Percentiles rank a stretch among this genome's conserved stretches.
Evolutionary conservation across 2,797 vertebrate genomes (phyloP).

Genomic region (Dallia pectoralis): DNA sequence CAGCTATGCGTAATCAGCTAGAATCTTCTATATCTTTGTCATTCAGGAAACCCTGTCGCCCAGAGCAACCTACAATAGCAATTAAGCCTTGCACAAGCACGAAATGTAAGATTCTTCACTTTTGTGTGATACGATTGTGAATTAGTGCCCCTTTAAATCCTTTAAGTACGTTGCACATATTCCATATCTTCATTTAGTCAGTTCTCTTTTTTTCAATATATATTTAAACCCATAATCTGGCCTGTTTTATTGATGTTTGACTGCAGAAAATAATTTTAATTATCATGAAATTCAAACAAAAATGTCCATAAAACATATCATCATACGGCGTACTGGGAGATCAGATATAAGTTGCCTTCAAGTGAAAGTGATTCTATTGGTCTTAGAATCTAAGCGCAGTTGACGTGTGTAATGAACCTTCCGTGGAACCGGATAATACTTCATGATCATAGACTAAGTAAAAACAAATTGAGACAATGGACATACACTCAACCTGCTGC

Average conservation of each 20-base stretch:
- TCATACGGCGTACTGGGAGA: not conserved
- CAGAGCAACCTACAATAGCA: too few species aligned
- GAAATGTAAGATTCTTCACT: too few species aligned
- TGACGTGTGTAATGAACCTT: not conserved
- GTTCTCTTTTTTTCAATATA: not conserved
- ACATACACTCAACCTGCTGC: conserved; percentile 16
- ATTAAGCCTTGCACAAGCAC: too few species aligned
- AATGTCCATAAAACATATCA: not conserved
- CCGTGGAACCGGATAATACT: not conserved
- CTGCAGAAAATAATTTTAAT: not conserved
- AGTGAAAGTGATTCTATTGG: not conserved
- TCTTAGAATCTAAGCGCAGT: not conserved
- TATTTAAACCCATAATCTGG: not conserved
- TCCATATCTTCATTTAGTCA: too few species aligned
- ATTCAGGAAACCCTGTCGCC: too few species aligned
- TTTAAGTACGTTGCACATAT: not conserved
- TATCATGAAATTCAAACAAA: not conserved
- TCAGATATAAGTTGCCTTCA: not conserved
- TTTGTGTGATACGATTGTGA: too few species aligned
- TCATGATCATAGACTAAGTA: not conserved
- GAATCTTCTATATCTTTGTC: too few species aligned
- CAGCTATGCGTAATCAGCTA: too few species aligned
- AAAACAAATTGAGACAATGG: not conserved
- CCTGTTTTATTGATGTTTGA: not conserved
- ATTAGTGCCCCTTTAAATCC: too few species aligned